A percentile compares a stretch with the other conserved stretches of the same genome.
These are phyloP conservation scores for Lepetodrilus schrolli DNA, from an alignment of 2,888 invertebrate species.

Conservation along the genomic window DNA sequence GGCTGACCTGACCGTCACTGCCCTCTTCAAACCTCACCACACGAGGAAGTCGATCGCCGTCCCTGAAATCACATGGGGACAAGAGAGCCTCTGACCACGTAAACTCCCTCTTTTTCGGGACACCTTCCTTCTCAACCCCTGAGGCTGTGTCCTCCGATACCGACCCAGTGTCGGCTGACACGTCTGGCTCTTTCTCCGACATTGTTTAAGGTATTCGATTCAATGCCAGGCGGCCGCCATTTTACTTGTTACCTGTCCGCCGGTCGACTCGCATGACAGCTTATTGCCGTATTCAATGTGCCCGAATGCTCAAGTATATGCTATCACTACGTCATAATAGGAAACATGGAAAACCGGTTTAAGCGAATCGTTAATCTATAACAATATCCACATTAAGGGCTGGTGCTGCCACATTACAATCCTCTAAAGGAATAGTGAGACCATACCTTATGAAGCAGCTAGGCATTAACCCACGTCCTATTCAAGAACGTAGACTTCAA, in stretches of 20 bases:
- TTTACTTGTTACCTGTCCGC: neutral
- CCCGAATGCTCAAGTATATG: too few species aligned
- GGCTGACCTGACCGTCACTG: constrained; percentile 24
- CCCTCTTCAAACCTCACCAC: constrained; percentile 41
- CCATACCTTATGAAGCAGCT: too few species aligned
- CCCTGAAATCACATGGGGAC: constrained; percentile 33
- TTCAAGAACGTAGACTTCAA: too few species aligned
- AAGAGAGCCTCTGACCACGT: constrained; percentile 44
- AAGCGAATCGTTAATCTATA: neutral
- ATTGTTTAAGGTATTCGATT: neutral
- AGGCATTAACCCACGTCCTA: too few species aligned
- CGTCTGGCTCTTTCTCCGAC: neutral
- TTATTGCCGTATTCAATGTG: too few species aligned
- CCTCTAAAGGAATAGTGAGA: too few species aligned
- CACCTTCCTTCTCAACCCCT: neutral
- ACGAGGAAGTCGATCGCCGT: constrained; percentile 44
- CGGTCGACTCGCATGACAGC: too few species aligned
- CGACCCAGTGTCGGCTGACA: neutral
- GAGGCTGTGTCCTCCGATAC: too few species aligned
- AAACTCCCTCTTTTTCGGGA: constrained; percentile 27
- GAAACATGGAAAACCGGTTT: constrained; percentile 34
- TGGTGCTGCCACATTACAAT: too few species aligned
- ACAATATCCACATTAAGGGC: neutral
- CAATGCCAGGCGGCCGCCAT: neutral
- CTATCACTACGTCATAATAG: constrained; percentile 16